These are phyloP conservation scores for Aythya baeri DNA, from an alignment of 2,113 vertebrate genomes.

Conservation along the genomic window DNA sequence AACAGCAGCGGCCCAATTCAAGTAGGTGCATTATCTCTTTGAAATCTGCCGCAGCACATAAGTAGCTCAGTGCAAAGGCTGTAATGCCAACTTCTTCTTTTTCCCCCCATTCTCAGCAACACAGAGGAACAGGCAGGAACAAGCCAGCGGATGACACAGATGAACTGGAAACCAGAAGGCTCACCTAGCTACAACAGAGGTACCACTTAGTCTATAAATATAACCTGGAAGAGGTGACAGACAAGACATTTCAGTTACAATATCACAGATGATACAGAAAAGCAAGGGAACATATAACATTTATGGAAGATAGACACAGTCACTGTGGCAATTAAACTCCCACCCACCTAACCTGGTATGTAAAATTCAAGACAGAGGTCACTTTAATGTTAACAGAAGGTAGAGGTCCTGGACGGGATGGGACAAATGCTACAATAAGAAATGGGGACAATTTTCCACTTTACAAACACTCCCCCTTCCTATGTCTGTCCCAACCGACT, in stretches of 20 bases:
- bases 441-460: neutral
- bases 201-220: neutral
- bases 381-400: neutral
- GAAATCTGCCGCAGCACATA: neutral
- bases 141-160: neutral
- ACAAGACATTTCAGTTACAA: neutral
- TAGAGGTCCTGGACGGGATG: neutral
- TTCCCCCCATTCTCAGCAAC: neutral
- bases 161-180: neutral
- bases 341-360: neutral
- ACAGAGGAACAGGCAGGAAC: neutral
- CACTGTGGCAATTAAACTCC: neutral
- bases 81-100: neutral
- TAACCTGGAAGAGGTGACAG: neutral
- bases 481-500: neutral
- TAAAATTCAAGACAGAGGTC: neutral
- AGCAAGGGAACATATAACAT: neutral
- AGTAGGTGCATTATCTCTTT: neutral
- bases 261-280: neutral
- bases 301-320: neutral
- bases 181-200: neutral
- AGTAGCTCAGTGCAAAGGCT: neutral
- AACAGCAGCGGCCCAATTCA: neutral
- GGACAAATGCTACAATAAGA: neutral
- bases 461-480: neutral